phyloP scores from a whole-genome alignment of 92 coral and sea anemone genomes.

The Actinernus sp. region DNA sequence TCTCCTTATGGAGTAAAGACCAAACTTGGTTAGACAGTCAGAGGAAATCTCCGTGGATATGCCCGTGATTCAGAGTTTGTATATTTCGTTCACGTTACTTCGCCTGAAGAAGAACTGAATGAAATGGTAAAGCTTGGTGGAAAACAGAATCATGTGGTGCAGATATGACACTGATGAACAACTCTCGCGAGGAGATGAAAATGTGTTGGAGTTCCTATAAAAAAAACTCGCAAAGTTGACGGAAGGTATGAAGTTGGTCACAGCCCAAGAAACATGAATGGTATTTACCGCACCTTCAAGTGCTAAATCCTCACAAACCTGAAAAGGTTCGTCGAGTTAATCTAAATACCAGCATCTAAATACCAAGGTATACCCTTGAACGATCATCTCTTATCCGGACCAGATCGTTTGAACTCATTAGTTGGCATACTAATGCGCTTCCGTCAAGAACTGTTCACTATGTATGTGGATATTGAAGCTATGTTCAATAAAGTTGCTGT shows the following conservation, averaged over 20 bases:
- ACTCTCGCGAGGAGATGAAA: slow-evolving; percentile 27
- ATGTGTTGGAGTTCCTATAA: slow-evolving; percentile 12
- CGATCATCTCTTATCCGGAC: slow-evolving; percentile 26
- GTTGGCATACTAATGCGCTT: slow-evolving; percentile 28
- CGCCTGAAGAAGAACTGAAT: slow-evolving; percentile 30
- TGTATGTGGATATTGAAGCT: slow-evolving; percentile 28
- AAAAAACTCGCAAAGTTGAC: slow-evolving; percentile 37
- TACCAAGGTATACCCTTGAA: slow-evolving; percentile 37
- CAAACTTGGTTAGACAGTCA: slow-evolving; percentile 51
- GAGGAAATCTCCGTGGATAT: slow-evolving; percentile 42
- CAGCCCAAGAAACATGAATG: not conserved
- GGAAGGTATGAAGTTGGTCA: slow-evolving; percentile 47
- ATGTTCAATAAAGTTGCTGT: slow-evolving; percentile 36
- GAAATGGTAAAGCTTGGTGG: slow-evolving; percentile 47
- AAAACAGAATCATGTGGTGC: slow-evolving; percentile 45
- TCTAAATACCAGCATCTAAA: slow-evolving; percentile 11
- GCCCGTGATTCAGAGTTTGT: slow-evolving; percentile 28
- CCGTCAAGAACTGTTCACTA: slow-evolving; percentile 12
- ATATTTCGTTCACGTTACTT: slow-evolving; percentile 15
- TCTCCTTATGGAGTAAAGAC: slow-evolving; percentile 44
- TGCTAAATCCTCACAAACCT: slow-evolving; percentile 3
- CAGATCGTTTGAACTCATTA: slow-evolving; percentile 38
- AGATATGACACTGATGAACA: slow-evolving; percentile 14
- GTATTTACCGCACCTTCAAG: not conserved
- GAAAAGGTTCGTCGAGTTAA: slow-evolving; percentile 15